Conservation (phyloP, 2,113 vertebrate species). For the Rhinoptilus africanus region DNA sequence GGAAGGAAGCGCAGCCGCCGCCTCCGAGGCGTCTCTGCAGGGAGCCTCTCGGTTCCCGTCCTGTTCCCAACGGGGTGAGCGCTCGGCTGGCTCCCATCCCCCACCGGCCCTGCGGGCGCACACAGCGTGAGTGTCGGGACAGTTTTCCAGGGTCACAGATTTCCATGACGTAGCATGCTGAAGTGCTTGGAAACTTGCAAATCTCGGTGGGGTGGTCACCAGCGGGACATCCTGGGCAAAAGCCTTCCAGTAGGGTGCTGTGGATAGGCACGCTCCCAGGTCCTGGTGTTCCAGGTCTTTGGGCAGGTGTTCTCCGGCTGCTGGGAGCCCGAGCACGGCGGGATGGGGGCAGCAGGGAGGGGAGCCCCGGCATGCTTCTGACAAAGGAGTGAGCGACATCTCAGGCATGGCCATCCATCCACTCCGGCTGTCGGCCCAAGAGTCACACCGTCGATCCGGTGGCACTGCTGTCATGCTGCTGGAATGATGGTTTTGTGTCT, state of each 20-base stretch:
- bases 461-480: neutral
- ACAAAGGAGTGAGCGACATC: accelerated
- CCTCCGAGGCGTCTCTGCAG: neutral
- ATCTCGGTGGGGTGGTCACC: accelerated
- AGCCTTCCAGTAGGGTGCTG: accelerated
- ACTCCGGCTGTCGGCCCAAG: neutral
- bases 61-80: accelerated
- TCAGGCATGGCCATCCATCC: accelerated
- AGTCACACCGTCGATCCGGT: neutral
- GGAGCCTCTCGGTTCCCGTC: neutral
- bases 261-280: accelerated
- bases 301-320: accelerated
- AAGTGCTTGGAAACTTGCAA: accelerated
- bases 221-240: neutral
- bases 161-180: accelerated
- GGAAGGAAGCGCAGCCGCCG: accelerated
- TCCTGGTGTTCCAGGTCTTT: neutral
- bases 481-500: neutral
- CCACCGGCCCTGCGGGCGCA: neutral
- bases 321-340: neutral
- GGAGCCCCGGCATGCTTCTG: neutral
- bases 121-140: accelerated
- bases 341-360: neutral
- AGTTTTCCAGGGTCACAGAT: accelerated
- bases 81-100: neutral